Evolutionary conservation across 2,113 vertebrate genomes (phyloP), one percentile per base, ranked within the genome.

Genomic region (Gobiocypris rarus): DNA sequence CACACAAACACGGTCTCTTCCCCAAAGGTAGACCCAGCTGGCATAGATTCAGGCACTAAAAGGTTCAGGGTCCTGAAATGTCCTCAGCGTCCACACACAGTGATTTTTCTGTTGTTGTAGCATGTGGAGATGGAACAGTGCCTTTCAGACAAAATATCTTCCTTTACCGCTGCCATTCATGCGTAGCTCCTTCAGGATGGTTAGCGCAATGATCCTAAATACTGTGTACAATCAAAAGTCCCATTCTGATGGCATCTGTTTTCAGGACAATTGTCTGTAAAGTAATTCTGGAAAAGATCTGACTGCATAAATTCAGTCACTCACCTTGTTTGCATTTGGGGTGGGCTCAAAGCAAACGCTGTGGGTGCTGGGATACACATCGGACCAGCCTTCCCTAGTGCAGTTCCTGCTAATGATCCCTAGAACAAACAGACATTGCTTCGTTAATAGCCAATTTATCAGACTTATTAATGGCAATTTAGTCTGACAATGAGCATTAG

Each of bases 381-480:
- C 41, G 0, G 93, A 91, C 93, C 93, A 94, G 15, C 93, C 93
- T 0, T n/a, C 31, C 48, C 87, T 85, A 0, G 92, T 93, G 19
- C 93, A 94, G 84, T 91, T 94, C 84, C 93, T 93, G 85, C 87
- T 93, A 48, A 93, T 86, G 61, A 26, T 86, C 24, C 93, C 94
- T 94, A 83, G 76, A 85, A 83, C 1, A 87, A 54, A 77, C 41
- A 87, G 24, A 81, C 24, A 74, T 83, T 1, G 5, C 11, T 45
- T 69, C 1, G 11, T 83, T 82, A 70, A 67, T 19, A 80, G 45
- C 3, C 43, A 50, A n/a, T 50, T 50, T 67, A 65, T 80, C 78
- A 65, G 24, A 50, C 0, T 52, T 24, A 80, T 50, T 80, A 31
- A 80, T 31, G 17, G 78, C 9, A 50, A 65, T 65, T 80, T 22